Percentiles rank a stretch among this genome's conserved stretches.
These are phyloP conservation scores for Diadromus collaris DNA, from an alignment of 2,888 invertebrate genomes.

Conservation along the genomic window DNA sequence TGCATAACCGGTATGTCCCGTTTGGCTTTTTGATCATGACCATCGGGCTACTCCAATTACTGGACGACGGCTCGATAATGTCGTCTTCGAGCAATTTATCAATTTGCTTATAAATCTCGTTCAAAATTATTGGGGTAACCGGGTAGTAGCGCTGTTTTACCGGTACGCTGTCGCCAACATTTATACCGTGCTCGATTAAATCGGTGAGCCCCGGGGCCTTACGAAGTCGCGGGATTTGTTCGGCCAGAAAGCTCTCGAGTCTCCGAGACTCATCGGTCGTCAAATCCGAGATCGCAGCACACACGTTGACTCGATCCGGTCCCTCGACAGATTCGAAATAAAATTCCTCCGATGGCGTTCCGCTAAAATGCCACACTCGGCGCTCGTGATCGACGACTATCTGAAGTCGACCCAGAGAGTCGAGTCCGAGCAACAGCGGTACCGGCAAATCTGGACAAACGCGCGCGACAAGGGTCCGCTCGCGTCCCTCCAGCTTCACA, in stretches of 20 bases:
- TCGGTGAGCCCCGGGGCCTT: neutral
- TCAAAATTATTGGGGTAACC: slow-evolving; percentile 48
- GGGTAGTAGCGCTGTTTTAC: slow-evolving; percentile 58
- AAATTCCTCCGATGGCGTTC: neutral
- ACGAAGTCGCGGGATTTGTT: neutral
- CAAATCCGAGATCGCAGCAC: slow-evolving; percentile 4
- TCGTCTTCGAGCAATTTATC: slow-evolving; percentile 69
- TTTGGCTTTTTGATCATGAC: slow-evolving; percentile 58
- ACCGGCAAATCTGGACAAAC: slow-evolving; percentile 14
- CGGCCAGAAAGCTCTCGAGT: neutral
- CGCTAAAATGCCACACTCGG: slow-evolving; percentile 4
- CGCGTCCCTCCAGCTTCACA: slow-evolving; percentile 1
- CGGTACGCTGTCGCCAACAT: slow-evolving; percentile 31
- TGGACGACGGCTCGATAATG: slow-evolving; percentile 69
- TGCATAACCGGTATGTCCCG: slow-evolving; percentile 65
- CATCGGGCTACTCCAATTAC: slow-evolving; percentile 69
- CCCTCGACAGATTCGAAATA: neutral
- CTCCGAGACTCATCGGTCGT: neutral
- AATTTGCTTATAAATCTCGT: slow-evolving; percentile 62
- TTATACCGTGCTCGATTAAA: slow-evolving; percentile 5
- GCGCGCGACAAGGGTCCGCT: slow-evolving; percentile 6
- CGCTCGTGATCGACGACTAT: slow-evolving; percentile 7
- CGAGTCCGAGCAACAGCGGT: slow-evolving; percentile 8
- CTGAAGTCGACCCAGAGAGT: neutral
- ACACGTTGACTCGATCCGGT: neutral